Evolutionary conservation across 2,888 invertebrate species (phyloP).

Genomic region (Phanerotoma sp.): DNA sequence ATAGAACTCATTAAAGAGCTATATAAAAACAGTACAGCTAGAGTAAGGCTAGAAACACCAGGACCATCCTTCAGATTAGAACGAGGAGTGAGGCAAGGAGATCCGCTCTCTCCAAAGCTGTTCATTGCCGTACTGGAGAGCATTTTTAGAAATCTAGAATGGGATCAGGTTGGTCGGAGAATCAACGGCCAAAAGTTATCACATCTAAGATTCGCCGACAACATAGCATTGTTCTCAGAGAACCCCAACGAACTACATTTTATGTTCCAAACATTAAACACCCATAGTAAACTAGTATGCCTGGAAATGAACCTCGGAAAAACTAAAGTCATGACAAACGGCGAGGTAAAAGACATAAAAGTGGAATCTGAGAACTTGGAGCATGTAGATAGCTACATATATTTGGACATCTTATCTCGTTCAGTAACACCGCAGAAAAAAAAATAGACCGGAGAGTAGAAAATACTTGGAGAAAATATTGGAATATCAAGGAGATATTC

Average conservation of each 20-base stretch:
- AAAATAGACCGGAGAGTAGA: no score
- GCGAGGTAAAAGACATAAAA: background rate
- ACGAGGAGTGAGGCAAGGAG: background rate
- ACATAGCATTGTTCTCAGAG: background rate
- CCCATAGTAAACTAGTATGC: background rate
- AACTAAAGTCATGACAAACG: background rate
- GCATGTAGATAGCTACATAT: background rate
- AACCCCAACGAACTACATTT: background rate
- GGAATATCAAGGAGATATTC: background rate
- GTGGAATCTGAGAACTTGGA: background rate
- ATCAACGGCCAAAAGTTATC: background rate
- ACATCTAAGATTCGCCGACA: background rate
- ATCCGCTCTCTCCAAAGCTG: background rate
- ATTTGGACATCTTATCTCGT: background rate
- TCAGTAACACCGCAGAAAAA: no score
- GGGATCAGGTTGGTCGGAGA: background rate
- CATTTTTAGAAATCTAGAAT: background rate
- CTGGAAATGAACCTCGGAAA: background rate
- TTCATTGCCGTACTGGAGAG: constrained; percentile 1
- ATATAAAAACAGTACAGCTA: background rate
- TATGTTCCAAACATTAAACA: background rate
- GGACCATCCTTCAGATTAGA: background rate
- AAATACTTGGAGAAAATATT: background rate
- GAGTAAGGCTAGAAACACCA: background rate
- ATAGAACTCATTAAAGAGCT: background rate